A percentile compares a stretch with the other conserved stretches of the same genome.
These are phyloP conservation scores for Elymnias hypermnestra DNA, from an alignment of 1,140 invertebrate genomes.

Conservation along the genomic window DNA sequence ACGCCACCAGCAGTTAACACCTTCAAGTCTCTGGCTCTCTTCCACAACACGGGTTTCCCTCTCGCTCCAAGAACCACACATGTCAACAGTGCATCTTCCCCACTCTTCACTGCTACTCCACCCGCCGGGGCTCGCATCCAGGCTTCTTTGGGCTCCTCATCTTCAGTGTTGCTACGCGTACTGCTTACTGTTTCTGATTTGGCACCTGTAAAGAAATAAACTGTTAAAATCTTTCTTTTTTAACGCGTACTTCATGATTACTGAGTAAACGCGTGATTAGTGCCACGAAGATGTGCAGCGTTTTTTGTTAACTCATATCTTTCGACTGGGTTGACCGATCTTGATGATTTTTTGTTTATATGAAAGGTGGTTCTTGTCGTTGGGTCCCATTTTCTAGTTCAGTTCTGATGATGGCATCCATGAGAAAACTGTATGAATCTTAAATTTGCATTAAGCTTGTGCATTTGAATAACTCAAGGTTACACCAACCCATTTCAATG, in stretches of 20 bases:
- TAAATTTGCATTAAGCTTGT: no score
- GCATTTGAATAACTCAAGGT: no score
- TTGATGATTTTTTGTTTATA: no score
- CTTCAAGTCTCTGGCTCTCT: slow-evolving; percentile 81
- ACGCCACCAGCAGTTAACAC: slow-evolving; percentile 85
- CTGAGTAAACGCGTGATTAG: no score
- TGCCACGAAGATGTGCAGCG: no score
- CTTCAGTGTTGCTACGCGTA: slow-evolving; percentile 39
- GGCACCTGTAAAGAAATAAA: slow-evolving; percentile 32
- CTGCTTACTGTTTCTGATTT: slow-evolving; percentile 42
- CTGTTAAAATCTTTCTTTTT: slow-evolving; percentile 1
- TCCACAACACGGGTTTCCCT: slow-evolving; percentile 81
- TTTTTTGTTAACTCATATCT: no score
- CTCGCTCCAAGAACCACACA: slow-evolving; percentile 84
- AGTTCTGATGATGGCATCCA: no score
- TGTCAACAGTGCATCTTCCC: slow-evolving; percentile 85
- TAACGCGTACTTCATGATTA: background rate
- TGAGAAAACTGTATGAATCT: no score
- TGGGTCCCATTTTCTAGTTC: no score
- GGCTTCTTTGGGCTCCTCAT: slow-evolving; percentile 44
- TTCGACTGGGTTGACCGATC: no score
- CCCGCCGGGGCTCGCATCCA: slow-evolving; percentile 54
- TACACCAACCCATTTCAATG: no score
- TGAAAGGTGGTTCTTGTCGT: no score
- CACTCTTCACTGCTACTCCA: slow-evolving; percentile 71